Evolutionary conservation across 2,888 invertebrate genomes (phyloP), one percentile per base, ranked within the genome.

Genomic region (Plagodis dolabraria): DNA sequence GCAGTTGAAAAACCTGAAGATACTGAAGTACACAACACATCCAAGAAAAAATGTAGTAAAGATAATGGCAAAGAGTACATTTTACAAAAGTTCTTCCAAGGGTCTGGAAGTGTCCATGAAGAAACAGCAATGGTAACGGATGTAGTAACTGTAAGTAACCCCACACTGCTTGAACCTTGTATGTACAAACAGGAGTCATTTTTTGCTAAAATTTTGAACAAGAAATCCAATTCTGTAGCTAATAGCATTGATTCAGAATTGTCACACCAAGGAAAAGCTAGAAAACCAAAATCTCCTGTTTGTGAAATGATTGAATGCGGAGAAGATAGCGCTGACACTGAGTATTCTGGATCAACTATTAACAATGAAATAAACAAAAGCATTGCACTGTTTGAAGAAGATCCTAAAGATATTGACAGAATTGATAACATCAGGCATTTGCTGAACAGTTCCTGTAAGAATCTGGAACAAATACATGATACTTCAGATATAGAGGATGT

Each of bases 351-450:
- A 10, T 91, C 92, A 4, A 93, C 93, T 2, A 93, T 93, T 10
- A 85, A 92, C 60, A 82, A 83, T 56, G 93, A 93, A 82, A 93
- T 93, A 12, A 90, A 92, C 65, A 88, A 85, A 63, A 92, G 92
- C 60, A 86, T 89, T 56, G 87, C 90, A 6, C 68, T 92, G 47
- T 92, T 92, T 66, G 88, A 91, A 60, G 87, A 89, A 0, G 87
- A 90, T 53, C 82, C 86, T 0, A 69, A 78, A 40, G 86, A 87
- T 42, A 62, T 83, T 0, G 75, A 70, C 7, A 77, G 89, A 34
- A 79, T 93, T 2, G 81, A 75, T 56, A 83, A 73, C 60, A 88
- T 91, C 64, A 80, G 92, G 51, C 74, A 87, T 40, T 67, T 92
- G 50, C 73, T 92, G 1, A 82, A 77, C 48, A 80, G 71, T 49